Conservation (phyloP, 2,113 vertebrate genomes). For the Sebastes fasciatus region DNA sequence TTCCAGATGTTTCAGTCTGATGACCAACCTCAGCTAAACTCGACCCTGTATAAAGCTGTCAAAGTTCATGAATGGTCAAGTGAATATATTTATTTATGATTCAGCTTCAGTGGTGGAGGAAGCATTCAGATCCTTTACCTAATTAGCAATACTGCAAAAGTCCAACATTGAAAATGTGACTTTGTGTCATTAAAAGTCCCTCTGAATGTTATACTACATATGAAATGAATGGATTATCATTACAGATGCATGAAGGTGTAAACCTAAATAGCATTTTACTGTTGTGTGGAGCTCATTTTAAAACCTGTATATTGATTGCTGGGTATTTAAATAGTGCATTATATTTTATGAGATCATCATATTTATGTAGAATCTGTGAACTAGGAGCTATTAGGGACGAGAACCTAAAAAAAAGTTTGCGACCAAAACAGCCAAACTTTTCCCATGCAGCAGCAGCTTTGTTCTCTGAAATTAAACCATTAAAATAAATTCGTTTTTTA, state of each 20-base stretch:
- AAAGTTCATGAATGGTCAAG: not conserved
- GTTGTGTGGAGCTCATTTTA: not conserved
- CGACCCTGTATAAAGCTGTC: not conserved
- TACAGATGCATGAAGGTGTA: not conserved
- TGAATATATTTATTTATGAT: not conserved
- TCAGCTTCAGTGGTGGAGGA: not conserved
- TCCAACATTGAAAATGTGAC: not conserved
- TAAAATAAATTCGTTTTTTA: not conserved
- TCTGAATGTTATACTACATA: not conserved
- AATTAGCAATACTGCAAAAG: not conserved
- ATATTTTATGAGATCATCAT: not conserved
- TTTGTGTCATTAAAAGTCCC: not conserved
- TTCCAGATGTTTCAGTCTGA: not conserved
- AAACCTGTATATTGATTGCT: not conserved
- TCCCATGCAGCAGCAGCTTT: not conserved
- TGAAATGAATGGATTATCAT: not conserved
- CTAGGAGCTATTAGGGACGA: not conserved
- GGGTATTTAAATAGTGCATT: not conserved
- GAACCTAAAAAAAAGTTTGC: too few species aligned
- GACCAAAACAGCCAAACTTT: conserved; percentile 37
- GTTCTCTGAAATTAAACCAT: not conserved
- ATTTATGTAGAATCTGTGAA: not conserved
- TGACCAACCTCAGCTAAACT: not conserved
- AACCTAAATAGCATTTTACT: not conserved
- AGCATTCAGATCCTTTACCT: not conserved